Evolutionary conservation across 2,888 invertebrate genomes (phyloP), one percentile per base, ranked within the genome.

Genomic region (Apamea monoglypha): DNA sequence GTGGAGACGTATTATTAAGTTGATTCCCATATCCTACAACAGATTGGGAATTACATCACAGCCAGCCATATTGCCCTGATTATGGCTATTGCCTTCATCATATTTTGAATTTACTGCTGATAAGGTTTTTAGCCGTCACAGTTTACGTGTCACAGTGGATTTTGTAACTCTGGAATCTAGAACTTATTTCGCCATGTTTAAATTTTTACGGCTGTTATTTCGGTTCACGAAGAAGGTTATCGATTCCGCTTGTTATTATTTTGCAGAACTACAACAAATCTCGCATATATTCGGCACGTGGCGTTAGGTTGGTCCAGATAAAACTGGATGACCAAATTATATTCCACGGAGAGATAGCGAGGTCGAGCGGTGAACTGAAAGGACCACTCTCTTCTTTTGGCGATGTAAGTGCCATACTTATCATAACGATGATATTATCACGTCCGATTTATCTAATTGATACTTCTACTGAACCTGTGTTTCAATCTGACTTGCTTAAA

Each of bases 181-280:
- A 25, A n/a, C 16, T 36, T 44, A 10, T 16, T 16, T 25, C 29
- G 29, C 21, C 29, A 21, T 47, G 25, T 69, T 50, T 12, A 3
- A 32, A 69, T 10, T 25, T 10, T 32, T 61, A 36, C 32, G 25
- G 32, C 25, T 70, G 10, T 32, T 36, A 70, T 59, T 61, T 70
- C 32, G 32, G 59, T 25, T 18, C 25, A 63, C 10, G 32, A 47
- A 21, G 16, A 25, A 36, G 4, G 4, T 3, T 53, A 6, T 8
- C 18, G 14, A 63, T 40, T 67, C 21, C 2, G 1, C 12, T 53
- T 59, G 40, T 76, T n/a, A n/a, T 25, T 36, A 36, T 74, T 73
- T 90, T 95, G 53, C 94, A 98, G 98, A 99, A 99, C 94, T 99
- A 99, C 94, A 98, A 98, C 94, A 98, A 98, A 94, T 98, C 98